Conservation (phyloP, 1,140 invertebrate genomes). For the Macrocentrus cingulum region DNA sequence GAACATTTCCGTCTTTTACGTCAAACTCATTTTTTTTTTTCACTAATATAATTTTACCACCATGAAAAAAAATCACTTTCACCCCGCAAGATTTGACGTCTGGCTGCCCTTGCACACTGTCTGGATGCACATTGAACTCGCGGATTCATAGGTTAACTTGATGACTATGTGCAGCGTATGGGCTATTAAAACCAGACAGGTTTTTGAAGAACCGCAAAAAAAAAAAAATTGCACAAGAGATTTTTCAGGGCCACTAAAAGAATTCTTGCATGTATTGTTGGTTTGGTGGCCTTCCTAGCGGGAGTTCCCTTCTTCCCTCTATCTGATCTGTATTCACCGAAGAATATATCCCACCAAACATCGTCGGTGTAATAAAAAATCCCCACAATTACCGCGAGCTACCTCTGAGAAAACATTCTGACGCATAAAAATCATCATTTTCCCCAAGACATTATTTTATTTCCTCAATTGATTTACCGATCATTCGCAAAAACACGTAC, state of each 20-base stretch:
- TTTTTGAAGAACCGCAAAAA: background rate
- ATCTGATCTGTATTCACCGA: conserved; percentile 5
- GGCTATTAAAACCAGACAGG: background rate
- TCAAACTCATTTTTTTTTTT: background rate
- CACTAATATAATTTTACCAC: background rate
- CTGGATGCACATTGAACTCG: background rate
- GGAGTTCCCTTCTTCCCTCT: conserved; percentile 5
- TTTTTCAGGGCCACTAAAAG: conserved; percentile 10
- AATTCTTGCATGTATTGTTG: conserved; percentile 7
- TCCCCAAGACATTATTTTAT: too few relatives aligned
- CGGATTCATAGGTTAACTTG: background rate
- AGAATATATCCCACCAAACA: background rate
- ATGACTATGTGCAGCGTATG: background rate
- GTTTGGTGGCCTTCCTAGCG: background rate
- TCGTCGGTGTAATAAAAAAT: conserved; percentile 6
- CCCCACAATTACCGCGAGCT: too few relatives aligned
- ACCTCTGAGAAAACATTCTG: background rate
- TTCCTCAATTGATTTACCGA: too few relatives aligned
- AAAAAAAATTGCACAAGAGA: background rate
- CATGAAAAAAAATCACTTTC: background rate
- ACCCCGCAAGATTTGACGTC: too few relatives aligned
- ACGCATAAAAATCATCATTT: background rate
- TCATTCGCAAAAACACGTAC: too few relatives aligned
- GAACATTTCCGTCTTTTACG: conserved; percentile 1
- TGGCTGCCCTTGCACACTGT: too few relatives aligned